A percentile compares a stretch with the other conserved stretches of the same genome.
These are phyloP conservation scores for Sarcophaga caerulescens DNA, from an alignment of 2,888 invertebrate species.

Conservation along the genomic window DNA sequence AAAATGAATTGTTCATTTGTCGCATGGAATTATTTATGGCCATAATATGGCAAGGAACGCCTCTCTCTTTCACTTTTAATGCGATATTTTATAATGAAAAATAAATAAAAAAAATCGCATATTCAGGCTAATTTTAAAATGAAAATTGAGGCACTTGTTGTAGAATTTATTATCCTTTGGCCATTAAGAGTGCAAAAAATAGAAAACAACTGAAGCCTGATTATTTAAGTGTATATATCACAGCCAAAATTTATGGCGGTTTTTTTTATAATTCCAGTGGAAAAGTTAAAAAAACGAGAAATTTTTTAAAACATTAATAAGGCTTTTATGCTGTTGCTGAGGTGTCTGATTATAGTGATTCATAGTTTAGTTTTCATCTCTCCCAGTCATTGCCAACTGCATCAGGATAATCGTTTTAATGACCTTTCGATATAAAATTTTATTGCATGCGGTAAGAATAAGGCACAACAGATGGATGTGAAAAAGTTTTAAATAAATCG, in stretches of 20 bases:
- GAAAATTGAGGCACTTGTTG: too few species aligned
- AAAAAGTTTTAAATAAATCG: too few species aligned
- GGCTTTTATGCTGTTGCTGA: conserved; percentile 20
- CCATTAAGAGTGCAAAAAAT: too few species aligned
- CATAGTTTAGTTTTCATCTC: background rate
- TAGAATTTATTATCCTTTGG: too few species aligned
- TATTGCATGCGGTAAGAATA: too few species aligned
- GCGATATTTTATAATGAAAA: too few species aligned
- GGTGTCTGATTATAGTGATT: conserved; percentile 35
- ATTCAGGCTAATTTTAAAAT: too few species aligned
- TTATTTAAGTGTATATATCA: conserved; percentile 1
- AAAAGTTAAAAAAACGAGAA: too few species aligned
- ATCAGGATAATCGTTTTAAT: background rate
- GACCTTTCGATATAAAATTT: conserved; percentile 9
- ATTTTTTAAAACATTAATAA: conserved; percentile 31
- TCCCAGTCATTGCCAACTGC: background rate
- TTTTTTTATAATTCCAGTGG: conserved; percentile 47
- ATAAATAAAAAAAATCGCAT: too few species aligned
- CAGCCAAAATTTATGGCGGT: conserved; percentile 49
- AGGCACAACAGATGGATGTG: too few species aligned
- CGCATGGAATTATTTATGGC: conserved; percentile 31
- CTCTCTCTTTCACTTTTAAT: too few species aligned
- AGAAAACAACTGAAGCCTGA: background rate
- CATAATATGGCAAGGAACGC: too few species aligned
- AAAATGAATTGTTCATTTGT: conserved; percentile 49